Conservation (phyloP, 2,888 invertebrate species). For the Strigamia maritima region DNA sequence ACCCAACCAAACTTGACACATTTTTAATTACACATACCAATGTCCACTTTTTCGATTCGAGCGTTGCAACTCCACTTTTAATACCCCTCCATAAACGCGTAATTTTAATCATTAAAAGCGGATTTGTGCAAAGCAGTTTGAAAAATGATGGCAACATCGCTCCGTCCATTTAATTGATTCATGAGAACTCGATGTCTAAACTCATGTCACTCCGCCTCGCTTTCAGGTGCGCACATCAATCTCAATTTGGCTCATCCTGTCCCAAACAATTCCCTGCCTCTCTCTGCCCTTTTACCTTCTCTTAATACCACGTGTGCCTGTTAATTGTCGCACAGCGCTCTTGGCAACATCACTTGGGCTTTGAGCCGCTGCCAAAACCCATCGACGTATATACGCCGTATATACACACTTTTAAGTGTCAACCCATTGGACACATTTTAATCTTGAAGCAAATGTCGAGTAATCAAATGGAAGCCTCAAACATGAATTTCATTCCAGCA, state of each 20-base stretch:
- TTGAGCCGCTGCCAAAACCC: slow-evolving; percentile 22
- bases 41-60: neutral
- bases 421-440: neutral
- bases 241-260: slow-evolving; percentile 30
- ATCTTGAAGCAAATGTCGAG: neutral
- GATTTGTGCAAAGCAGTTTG: slow-evolving; percentile 31
- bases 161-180: slow-evolving; percentile 34
- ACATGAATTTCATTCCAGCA: slow-evolving; percentile 15
- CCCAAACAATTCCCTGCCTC: neutral
- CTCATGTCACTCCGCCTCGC: slow-evolving; percentile 29
- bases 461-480: slow-evolving; percentile 21
- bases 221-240: slow-evolving; percentile 22
- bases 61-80: neutral
- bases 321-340: neutral
- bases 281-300: slow-evolving; percentile 18
- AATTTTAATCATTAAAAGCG: slow-evolving; percentile 29
- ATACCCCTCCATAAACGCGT: slow-evolving; percentile 21
- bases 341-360: neutral
- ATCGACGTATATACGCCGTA: neutral
- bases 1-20: neutral
- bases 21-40: neutral
- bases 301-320: neutral
- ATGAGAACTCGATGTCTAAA: slow-evolving; percentile 9
- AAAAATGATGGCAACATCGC: slow-evolving; percentile 30
- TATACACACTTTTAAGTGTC: slow-evolving; percentile 24